phyloP scores from a whole-genome alignment of 2,797 vertebrate species.

The Acropternis orthonyx region DNA sequence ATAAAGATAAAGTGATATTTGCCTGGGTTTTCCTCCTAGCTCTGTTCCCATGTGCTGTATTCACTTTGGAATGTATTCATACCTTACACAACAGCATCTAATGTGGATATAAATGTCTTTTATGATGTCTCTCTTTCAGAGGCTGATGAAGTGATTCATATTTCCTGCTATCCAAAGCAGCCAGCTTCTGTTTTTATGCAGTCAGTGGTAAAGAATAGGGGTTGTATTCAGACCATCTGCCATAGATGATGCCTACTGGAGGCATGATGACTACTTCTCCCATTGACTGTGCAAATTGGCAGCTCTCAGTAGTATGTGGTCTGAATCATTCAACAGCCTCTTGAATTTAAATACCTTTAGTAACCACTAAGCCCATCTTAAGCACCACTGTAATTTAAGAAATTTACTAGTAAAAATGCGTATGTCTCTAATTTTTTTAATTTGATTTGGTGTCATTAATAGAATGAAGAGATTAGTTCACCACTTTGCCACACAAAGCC shows the following conservation, averaged over 20 bases:
- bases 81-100: slow-evolving; percentile 17
- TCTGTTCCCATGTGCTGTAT: background rate
- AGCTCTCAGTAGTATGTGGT: background rate
- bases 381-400: background rate
- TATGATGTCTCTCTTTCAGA: slow-evolving; percentile 27
- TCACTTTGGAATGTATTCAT: slow-evolving; percentile 10
- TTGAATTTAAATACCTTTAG: slow-evolving; percentile 11
- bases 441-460: background rate
- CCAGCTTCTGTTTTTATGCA: slow-evolving; percentile 39
- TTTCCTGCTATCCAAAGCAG: slow-evolving; percentile 43
- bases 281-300: slow-evolving; percentile 39
- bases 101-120: slow-evolving; percentile 33
- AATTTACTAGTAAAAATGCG: background rate
- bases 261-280: slow-evolving; percentile 7
- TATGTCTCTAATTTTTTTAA: background rate
- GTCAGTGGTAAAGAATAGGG: slow-evolving; percentile 25
- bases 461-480: background rate
- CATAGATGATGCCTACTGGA: slow-evolving; percentile 18
- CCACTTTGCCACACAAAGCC: background rate
- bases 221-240: slow-evolving; percentile 53
- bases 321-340: slow-evolving; percentile 40
- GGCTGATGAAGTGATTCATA: slow-evolving; percentile 51
- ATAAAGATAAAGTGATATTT: background rate
- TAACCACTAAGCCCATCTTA: background rate
- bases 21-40: background rate